phyloP scores from a whole-genome alignment of 2,797 vertebrate species.

The Sebastes minor region DNA sequence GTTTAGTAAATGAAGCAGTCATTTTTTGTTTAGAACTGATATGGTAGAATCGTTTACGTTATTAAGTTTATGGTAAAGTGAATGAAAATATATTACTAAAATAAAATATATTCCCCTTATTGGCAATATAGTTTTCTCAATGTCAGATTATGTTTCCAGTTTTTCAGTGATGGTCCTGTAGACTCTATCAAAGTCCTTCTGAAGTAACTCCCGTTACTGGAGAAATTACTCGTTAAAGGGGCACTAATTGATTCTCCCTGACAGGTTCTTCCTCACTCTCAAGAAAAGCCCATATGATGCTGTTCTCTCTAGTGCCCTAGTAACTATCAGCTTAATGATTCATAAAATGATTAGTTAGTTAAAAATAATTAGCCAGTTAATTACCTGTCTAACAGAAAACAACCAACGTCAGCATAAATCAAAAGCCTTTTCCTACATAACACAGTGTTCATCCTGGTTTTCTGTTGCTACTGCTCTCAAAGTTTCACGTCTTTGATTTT shows the following conservation, averaged over 20 bases:
- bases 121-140: neutral
- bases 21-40: neutral
- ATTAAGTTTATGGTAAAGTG: neutral
- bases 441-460: neutral
- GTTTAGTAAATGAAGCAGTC: neutral
- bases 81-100: neutral
- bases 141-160: neutral
- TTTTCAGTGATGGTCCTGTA: neutral
- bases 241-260: slow-evolving; percentile 39
- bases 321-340: slow-evolving; percentile 56
- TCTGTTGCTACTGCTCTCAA: neutral
- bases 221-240: slow-evolving; percentile 16
- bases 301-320: neutral
- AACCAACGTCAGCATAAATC: slow-evolving; percentile 19
- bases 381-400: slow-evolving; percentile 36
- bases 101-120: neutral
- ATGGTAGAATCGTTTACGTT: neutral
- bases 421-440: neutral
- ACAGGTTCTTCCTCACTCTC: slow-evolving; percentile 46
- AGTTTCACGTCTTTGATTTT: neutral
- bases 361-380: slow-evolving; percentile 55
- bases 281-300: slow-evolving; percentile 22
- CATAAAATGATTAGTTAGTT: slow-evolving; percentile 57
- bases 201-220: slow-evolving; percentile 1
- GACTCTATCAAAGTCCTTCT: neutral